Evolutionary conservation across 2,888 invertebrate genomes (phyloP), one percentile per base, ranked within the genome.

Genomic region (Chaetogeoica ovagalla): DNA sequence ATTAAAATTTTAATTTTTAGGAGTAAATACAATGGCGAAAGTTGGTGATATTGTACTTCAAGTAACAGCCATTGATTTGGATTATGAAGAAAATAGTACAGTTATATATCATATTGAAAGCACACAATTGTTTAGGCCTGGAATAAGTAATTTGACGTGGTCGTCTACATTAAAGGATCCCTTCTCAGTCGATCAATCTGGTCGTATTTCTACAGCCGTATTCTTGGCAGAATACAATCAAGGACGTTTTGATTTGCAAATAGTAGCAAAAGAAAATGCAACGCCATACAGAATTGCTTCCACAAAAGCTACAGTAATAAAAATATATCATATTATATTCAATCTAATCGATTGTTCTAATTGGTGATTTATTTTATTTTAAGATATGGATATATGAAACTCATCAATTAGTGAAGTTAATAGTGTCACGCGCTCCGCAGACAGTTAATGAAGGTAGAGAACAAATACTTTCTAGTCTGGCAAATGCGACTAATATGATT

Each of bases 381-480:
- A 95, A n/a, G 95, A 89, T 96, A 17, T 97, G 96, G 96, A 91
- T 97, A 65, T 95, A 94, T 84, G 94, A 95, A 85, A 91, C 93
- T 0, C 91, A 92, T 0, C 92, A 96, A 83, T 88, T 95, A 72
- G 93, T 95, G 82, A 90, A 94, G 82, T 91, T 97, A 82, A 94
- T 95, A 82, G 88, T 96, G 23, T 94, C 94, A 0, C 90, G 94
- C 62, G 91, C 94, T 19, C 93, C 94, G 7, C 90, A 91, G 83
- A 92, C 92, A 86, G 93, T 94, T 0, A 89, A 91, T 82, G 88
- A 89, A 74, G 91, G 93, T 81, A 90, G 90, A 82, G 89, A 90
- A 59, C 92, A 92, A 84, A 92, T 94, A 39, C 90, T 92, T 68
- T 87, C 89, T 8, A 90, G 93, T 84, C 86, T 96, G 79, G 91